Evolutionary conservation across 2,113 vertebrate species (phyloP).

Genomic region (Eretmochelys imbricata): DNA sequence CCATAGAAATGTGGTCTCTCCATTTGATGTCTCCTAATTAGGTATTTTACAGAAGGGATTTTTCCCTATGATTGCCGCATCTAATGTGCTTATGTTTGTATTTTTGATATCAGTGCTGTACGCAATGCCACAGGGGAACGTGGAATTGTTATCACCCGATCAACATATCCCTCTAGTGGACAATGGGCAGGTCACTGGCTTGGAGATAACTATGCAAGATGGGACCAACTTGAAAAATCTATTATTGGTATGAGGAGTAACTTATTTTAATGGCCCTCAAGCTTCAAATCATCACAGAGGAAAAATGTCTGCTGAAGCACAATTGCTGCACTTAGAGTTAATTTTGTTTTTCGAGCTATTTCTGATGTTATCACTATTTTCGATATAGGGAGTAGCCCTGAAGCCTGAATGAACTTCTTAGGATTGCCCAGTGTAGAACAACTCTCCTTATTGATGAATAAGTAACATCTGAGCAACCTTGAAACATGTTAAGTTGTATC

Average conservation of each 20-base stretch:
- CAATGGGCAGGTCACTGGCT: constrained; percentile 89
- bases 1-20: neutral
- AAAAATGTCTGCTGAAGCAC: neutral
- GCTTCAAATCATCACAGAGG: neutral
- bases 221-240: constrained; percentile 88
- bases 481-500: neutral
- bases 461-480: rapidly evolving
- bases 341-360: neutral
- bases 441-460: neutral
- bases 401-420: neutral
- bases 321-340: neutral
- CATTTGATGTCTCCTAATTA: neutral
- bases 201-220: constrained; percentile 84
- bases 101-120: constrained; percentile 63
- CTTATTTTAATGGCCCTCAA: neutral
- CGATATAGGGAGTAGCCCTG: rapidly evolving
- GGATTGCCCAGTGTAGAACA: rapidly evolving
- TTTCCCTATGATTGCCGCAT: neutral
- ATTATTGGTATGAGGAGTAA: constrained; percentile 82
- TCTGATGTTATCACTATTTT: neutral
- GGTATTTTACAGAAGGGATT: neutral
- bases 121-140: constrained; percentile 59
- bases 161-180: constrained; percentile 87
- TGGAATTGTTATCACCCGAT: constrained; percentile 78
- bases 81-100: neutral